Conservation (phyloP, 2,888 invertebrate genomes). For the Alcis repandata region DNA sequence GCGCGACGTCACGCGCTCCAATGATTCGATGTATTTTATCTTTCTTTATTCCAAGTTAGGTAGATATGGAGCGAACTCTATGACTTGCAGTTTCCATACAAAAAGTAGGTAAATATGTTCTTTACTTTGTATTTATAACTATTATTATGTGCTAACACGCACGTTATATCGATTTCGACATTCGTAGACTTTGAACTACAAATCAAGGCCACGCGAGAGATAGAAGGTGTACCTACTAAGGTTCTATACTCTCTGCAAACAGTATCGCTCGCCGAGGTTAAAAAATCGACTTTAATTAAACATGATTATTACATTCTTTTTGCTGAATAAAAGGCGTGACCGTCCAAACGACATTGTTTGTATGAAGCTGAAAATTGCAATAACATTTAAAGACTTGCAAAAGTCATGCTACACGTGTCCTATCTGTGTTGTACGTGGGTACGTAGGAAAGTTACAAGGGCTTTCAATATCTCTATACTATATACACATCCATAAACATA, state of each 20-base stretch:
- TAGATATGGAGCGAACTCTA: conserved; percentile 7
- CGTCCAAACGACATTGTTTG: not conserved
- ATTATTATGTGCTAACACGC: conserved; percentile 1
- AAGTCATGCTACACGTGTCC: no score
- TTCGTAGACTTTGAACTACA: not conserved
- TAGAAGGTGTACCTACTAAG: not conserved
- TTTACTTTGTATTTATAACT: not conserved
- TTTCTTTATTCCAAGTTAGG: conserved; percentile 12
- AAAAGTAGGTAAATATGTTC: conserved; percentile 7
- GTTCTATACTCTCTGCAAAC: not conserved
- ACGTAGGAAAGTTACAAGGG: no score
- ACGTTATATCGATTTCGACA: conserved; percentile 4
- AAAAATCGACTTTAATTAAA: not conserved
- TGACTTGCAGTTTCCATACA: conserved; percentile 7
- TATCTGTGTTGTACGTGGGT: no score
- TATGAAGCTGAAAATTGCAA: no score
- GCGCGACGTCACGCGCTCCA: conserved; percentile 22
- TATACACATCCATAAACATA: no score
- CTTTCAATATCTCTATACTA: no score
- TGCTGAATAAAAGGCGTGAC: not conserved
- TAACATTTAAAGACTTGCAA: no score
- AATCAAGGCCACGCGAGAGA: not conserved
- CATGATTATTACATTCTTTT: not conserved
- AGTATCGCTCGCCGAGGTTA: not conserved
- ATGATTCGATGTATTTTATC: conserved; percentile 26